Conservation (phyloP, 2,797 vertebrate genomes). For the Rousettus madagascariensis region DNA sequence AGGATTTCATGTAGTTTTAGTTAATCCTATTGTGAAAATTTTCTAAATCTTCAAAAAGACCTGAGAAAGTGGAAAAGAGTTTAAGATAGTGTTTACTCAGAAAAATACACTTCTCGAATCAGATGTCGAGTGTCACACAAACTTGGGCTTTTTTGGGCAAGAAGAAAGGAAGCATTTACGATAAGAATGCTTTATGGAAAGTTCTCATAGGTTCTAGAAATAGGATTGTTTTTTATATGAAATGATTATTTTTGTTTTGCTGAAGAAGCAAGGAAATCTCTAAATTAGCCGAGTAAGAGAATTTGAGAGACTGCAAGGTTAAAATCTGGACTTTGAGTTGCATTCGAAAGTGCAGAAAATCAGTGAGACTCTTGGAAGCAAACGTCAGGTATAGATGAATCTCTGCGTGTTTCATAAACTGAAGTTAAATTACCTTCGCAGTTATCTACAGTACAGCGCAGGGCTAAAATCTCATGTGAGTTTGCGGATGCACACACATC, state of each 20-base stretch:
- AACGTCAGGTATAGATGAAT: not conserved
- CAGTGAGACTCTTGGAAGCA: not conserved
- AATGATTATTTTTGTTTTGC: conserved; percentile 50
- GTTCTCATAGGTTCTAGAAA: conserved; percentile 32
- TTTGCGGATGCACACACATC: conserved; percentile 37
- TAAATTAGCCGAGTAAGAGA: not conserved
- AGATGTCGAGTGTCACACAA: not conserved
- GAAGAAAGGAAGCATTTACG: not conserved
- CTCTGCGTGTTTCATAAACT: not conserved
- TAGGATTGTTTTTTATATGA: not conserved
- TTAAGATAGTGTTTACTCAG: not conserved
- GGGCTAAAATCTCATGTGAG: not conserved
- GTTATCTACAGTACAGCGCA: not conserved
- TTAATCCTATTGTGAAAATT: not conserved
- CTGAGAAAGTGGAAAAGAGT: not conserved
- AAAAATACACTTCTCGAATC: not conserved
- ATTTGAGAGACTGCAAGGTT: not conserved
- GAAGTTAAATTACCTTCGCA: conserved; percentile 15
- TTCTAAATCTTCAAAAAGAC: not conserved
- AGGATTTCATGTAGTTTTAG: not conserved
- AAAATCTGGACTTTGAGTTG: not conserved
- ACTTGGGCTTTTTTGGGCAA: not conserved
- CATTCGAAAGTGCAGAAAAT: not conserved
- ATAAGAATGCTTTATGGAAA: not conserved
- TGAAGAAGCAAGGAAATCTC: not conserved